Conservation (phyloP, 2,888 invertebrate genomes). For the Sepioteuthis lessoniana region DNA sequence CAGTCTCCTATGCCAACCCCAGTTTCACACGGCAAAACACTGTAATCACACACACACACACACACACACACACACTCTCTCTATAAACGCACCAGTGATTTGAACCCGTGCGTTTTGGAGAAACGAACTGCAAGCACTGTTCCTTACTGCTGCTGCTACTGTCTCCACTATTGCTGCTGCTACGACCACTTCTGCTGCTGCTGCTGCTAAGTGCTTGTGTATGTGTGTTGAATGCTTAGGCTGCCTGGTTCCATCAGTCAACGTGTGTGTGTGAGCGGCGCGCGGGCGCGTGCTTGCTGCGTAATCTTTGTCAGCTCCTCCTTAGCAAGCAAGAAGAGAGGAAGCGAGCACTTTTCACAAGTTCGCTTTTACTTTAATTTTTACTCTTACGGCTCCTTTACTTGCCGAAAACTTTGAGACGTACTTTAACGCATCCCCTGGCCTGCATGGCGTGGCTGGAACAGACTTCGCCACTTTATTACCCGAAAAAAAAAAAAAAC, state of each 20-base stretch:
- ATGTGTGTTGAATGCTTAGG: neutral
- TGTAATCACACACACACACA: neutral
- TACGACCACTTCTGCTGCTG: slow-evolving; percentile 14
- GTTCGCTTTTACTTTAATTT: neutral
- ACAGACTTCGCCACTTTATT: neutral
- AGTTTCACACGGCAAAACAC: neutral
- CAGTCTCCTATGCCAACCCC: neutral
- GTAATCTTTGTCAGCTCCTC: slow-evolving; percentile 19
- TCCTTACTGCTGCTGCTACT: neutral
- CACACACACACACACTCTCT: neutral
- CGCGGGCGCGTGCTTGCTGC: neutral
- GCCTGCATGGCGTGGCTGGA: slow-evolving; percentile 33
- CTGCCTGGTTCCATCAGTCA: neutral
- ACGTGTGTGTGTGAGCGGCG: neutral
- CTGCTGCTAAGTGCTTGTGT: neutral
- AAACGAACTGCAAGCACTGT: neutral
- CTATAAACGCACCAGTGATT: neutral
- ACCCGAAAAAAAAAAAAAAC: neutral
- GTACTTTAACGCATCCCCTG: neutral
- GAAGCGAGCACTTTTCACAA: slow-evolving; percentile 18
- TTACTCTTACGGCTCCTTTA: neutral
- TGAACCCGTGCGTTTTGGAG: slow-evolving; percentile 15
- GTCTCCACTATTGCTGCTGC: neutral
- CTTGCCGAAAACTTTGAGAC: neutral
- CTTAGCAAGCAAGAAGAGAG: neutral